Percentiles rank a stretch among this genome's conserved stretches.
phyloP scores from a whole-genome alignment of 2,113 vertebrate species.

The Motacilla tschutschensis region DNA sequence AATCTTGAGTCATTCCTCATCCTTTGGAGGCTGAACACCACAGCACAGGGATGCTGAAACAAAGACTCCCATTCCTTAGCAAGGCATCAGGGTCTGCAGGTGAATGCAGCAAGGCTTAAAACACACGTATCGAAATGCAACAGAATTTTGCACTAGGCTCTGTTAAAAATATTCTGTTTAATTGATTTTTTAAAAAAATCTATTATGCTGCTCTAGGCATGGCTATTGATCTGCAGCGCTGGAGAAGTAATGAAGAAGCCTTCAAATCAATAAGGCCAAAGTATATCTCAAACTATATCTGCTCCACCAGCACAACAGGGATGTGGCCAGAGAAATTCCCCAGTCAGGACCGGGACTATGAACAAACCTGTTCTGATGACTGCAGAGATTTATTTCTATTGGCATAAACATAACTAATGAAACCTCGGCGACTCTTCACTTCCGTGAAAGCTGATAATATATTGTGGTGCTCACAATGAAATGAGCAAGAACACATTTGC shows the following conservation, averaged over 20 bases:
- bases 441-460: slow-evolving; percentile 60
- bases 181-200: slow-evolving; percentile 74
- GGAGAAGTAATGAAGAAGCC: slow-evolving; percentile 73
- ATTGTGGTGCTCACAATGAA: slow-evolving; percentile 50
- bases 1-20: not conserved
- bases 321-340: slow-evolving; percentile 44
- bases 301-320: slow-evolving; percentile 39
- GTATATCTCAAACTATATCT: slow-evolving; percentile 60
- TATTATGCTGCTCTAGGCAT: slow-evolving; percentile 68
- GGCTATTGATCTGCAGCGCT: slow-evolving; percentile 66
- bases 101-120: not conserved
- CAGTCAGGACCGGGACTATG: not conserved
- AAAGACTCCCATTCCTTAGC: not conserved
- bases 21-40: not conserved
- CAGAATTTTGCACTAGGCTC: slow-evolving; percentile 17
- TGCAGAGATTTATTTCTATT: slow-evolving; percentile 67
- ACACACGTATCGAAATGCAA: not conserved
- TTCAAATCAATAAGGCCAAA: slow-evolving; percentile 72
- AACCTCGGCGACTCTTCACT: slow-evolving; percentile 58
- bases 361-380: slow-evolving; percentile 29
- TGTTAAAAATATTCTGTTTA: slow-evolving; percentile 65
- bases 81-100: not conserved
- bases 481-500: slow-evolving; percentile 55
- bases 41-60: not conserved
- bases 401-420: slow-evolving; percentile 74